Percentiles rank a stretch among this genome's conserved stretches.
Conservation (phyloP, 2,113 vertebrate species). For the Alces alces region DNA sequence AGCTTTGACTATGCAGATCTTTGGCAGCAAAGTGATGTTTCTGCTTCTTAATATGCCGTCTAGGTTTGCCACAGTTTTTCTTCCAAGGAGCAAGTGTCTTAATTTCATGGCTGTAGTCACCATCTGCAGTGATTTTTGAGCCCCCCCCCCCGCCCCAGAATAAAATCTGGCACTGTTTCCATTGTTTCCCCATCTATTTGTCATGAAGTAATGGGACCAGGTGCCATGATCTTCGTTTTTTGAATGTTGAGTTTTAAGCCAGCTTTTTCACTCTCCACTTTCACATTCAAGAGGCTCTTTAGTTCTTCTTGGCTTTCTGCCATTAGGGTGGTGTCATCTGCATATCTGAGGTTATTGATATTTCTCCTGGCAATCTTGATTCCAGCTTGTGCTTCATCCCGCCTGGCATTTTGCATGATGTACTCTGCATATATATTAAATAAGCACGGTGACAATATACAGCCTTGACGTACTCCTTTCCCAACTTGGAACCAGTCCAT, state of each 20-base stretch:
- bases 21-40: background rate
- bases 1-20: background rate
- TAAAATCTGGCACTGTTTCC: background rate
- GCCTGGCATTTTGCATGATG: background rate
- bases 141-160: background rate
- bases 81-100: background rate
- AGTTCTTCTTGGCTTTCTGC: background rate
- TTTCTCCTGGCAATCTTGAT: background rate
- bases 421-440: background rate
- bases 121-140: background rate
- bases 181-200: background rate
- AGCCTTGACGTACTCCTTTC: background rate
- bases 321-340: background rate
- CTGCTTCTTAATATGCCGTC: background rate
- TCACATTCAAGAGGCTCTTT: background rate
- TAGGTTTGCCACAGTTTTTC: background rate
- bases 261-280: background rate
- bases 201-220: background rate
- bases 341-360: background rate
- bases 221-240: background rate
- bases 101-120: background rate
- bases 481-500: background rate
- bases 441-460: background rate
- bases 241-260: background rate
- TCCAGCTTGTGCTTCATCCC: background rate